Percentiles rank a stretch among this genome's conserved stretches.
Conservation (phyloP, 1,140 invertebrate genomes). For the Pararge aegeria region DNA sequence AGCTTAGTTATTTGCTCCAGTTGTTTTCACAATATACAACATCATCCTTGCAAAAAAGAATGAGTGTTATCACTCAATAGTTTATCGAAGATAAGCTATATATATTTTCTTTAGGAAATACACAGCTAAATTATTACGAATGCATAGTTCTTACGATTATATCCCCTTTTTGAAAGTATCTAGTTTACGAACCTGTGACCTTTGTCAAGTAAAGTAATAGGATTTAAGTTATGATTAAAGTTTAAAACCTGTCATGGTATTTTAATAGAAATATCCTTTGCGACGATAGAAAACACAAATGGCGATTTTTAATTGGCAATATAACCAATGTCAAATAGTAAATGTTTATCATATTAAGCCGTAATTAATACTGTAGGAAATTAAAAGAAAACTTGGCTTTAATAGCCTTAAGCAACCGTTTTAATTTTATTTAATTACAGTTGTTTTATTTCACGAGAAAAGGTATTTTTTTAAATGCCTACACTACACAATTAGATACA, state of each 20-base stretch:
- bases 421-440: not conserved
- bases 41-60: slow-evolving; percentile 9
- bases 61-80: slow-evolving; percentile 2
- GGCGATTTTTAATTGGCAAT: slow-evolving; percentile 26
- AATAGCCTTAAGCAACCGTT: slow-evolving; percentile 12
- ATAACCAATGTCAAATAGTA: slow-evolving; percentile 38
- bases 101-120: not conserved
- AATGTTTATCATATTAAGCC: slow-evolving; percentile 32
- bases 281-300: slow-evolving; percentile 6
- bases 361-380: slow-evolving; percentile 32
- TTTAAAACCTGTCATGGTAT: not conserved
- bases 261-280: slow-evolving; percentile 5
- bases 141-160: too few species aligned
- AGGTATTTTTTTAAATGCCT: not conserved
- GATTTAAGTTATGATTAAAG: not conserved
- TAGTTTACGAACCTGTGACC: too few species aligned
- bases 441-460: not conserved
- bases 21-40: slow-evolving; percentile 12
- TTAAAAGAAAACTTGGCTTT: slow-evolving; percentile 22
- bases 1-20: slow-evolving; percentile 2
- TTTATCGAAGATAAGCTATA: not conserved
- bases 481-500: too few species aligned
- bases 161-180: too few species aligned
- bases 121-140: too few species aligned
- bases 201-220: not conserved